Conservation (phyloP, 2,888 invertebrate species). For the Eulithis prunata region DNA sequence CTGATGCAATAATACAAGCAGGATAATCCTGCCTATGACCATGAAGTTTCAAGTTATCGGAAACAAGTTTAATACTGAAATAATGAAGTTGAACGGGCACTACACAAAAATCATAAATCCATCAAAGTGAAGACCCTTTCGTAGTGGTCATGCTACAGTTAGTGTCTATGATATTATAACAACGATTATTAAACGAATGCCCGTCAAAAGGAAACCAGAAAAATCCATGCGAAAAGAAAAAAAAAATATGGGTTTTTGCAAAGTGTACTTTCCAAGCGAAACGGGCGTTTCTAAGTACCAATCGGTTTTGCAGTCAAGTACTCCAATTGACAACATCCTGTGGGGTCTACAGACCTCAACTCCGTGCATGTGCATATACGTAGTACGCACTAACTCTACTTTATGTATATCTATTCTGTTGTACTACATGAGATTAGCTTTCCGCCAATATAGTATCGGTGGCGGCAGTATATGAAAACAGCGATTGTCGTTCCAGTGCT, state of each 20-base stretch:
- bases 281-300: neutral
- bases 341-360: conserved; percentile 6
- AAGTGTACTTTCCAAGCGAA: neutral
- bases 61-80: conserved; percentile 14
- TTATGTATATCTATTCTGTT: too few species aligned
- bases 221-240: neutral
- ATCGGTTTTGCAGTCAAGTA: conserved; percentile 19
- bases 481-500: too few species aligned
- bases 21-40: conserved; percentile 4
- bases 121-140: neutral
- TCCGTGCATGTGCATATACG: neutral
- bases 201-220: neutral
- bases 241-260: neutral
- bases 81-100: neutral
- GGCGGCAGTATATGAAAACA: too few species aligned
- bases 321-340: conserved; percentile 28
- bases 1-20: conserved; percentile 8
- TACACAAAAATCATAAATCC: conserved; percentile 4
- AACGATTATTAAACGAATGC: neutral
- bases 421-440: too few species aligned
- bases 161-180: neutral
- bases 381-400: neutral
- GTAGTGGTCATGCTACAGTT: neutral
- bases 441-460: too few species aligned
- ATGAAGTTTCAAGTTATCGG: conserved; percentile 3